Base-by-base conservation (phyloP, 1,140 invertebrate genomes). In the Cotesia glomerata region DNA sequence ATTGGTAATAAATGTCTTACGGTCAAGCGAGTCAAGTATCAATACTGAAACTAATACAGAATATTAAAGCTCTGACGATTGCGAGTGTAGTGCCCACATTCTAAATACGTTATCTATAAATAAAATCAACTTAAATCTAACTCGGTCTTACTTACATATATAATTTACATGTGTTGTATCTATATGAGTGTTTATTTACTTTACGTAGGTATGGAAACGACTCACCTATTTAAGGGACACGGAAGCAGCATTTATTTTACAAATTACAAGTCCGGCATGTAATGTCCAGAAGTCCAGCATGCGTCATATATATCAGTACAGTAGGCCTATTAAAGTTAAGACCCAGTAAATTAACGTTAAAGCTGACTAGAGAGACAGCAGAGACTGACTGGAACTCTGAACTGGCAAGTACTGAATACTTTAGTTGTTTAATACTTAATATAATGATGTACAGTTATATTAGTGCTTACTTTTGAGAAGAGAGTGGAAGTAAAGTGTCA, bases 61-160 rank as follows among this genome's bases (percentile, higher is more conserved):
- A 45, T 45, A 45, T 45, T 45, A 45, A 45, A 13, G 8, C 58
- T 32, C 58, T 61, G 58, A 34, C 58, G 14, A 62, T 18, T 13
- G 26, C 34, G n/a, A 36, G 5, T 26, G 5, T 26, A 26, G 26
- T 4, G 13, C 35, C 13, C 36, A 35, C 34, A 39, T 64, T 67
- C 39, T 34, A 67, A 67, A 34, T 67, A 14, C 16, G 45, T 54
- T 16, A 26, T 67, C 65, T 67, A 67, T 67, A 67, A 67, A 67
- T 67, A 67, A 67, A 56, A 5, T n/a, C 13, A 67, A 67, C 9
- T 9, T 13, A 64, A 39, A 56, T 18, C 13, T 4, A 56, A 18
- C n/a, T 61, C 16, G 0, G 11, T n/a, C 16, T 16, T 7, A 18
- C 49, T 5, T 39, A 32, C 9, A 11, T 3, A 62, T 62, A 54